Conservation (phyloP, 2,797 vertebrate species). For the Eurystomus glaucurus region DNA sequence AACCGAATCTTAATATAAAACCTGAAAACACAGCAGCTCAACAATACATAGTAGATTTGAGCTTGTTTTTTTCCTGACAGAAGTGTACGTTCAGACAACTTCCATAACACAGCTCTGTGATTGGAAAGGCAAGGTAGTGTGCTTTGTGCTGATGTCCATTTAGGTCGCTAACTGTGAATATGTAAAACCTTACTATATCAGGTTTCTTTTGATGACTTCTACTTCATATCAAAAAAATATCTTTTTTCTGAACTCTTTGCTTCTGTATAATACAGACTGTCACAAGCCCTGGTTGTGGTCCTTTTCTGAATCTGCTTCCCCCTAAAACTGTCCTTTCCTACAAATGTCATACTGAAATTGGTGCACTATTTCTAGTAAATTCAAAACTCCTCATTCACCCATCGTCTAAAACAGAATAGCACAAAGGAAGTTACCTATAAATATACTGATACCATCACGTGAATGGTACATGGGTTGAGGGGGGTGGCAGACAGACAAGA, state of each 20-base stretch:
- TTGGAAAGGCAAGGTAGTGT: not conserved
- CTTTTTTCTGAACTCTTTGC: not conserved
- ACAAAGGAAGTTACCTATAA: not conserved
- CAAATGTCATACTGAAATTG: conserved; percentile 12
- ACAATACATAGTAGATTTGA: not conserved
- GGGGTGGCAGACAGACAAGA: not conserved
- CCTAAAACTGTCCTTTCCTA: conserved; percentile 43
- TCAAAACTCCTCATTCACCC: conserved; percentile 29
- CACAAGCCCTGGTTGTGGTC: not conserved
- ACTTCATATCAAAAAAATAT: not conserved
- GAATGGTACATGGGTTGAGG: not conserved
- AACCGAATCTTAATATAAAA: conserved; percentile 1
- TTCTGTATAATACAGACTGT: not conserved
- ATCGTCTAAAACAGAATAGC: not conserved
- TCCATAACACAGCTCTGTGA: not conserved
- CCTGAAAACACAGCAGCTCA: conserved; percentile 1
- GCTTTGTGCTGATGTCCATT: not conserved
- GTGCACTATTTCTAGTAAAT: not conserved
- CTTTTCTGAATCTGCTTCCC: not conserved
- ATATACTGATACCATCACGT: not conserved
- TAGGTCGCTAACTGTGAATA: not conserved
- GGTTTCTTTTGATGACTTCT: not conserved
- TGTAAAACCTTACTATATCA: not conserved
- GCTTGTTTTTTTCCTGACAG: not conserved
- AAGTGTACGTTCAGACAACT: not conserved